Conservation (phyloP, 2,113 vertebrate genomes). For the Zosterops borbonicus region DNA sequence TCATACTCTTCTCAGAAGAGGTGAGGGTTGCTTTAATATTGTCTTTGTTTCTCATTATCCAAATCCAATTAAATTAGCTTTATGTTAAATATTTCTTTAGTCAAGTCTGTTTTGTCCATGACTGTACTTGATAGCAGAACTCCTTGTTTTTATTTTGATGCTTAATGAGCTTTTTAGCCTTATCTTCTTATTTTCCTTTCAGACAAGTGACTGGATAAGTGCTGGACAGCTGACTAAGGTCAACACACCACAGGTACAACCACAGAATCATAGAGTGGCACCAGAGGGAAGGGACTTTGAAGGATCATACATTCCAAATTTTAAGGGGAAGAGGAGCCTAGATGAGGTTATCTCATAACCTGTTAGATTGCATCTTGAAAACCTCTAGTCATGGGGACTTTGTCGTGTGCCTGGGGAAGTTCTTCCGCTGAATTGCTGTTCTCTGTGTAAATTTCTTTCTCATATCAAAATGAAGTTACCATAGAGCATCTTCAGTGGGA, state of each 20-base stretch:
- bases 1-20: not conserved
- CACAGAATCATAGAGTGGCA: not conserved
- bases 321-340: not conserved
- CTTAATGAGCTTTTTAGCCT: not conserved
- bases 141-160: not conserved
- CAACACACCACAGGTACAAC: not conserved
- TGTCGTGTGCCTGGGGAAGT: rapidly evolving
- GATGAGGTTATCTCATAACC: not conserved
- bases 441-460: not conserved
- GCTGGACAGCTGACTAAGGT: not conserved
- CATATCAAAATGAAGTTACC: not conserved
- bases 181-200: not conserved
- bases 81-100: not conserved
- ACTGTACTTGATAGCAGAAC: not conserved
- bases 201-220: not conserved
- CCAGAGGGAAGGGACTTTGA: not conserved
- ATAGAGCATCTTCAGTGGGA: not conserved
- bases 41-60: not conserved
- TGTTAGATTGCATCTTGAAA: not conserved
- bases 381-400: not conserved
- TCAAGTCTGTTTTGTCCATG: not conserved
- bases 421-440: not conserved
- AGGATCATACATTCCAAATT: not conserved
- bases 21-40: not conserved
- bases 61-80: not conserved